Evolutionary conservation across 2,888 invertebrate species (phyloP).

Genomic region (Nymphalis polychloros): DNA sequence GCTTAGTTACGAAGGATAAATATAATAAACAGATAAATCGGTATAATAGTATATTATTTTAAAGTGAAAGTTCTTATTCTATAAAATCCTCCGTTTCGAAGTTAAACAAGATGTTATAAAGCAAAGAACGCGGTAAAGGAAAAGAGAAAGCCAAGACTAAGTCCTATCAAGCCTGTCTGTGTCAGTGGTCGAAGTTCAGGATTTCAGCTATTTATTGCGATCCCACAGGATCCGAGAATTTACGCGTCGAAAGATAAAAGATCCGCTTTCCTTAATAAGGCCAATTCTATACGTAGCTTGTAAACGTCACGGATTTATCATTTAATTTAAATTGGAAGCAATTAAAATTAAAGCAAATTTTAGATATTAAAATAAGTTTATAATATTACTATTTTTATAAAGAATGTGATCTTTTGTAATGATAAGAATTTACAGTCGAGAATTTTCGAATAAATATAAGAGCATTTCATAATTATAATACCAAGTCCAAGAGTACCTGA

Average conservation of each 20-base stretch:
- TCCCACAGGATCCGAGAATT: slow-evolving; percentile 71
- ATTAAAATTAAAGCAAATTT: too few relatives aligned
- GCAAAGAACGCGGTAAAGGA: slow-evolving; percentile 45
- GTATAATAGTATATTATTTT: not conserved
- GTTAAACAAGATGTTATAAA: slow-evolving; percentile 43
- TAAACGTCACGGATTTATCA: not conserved
- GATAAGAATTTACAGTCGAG: too few relatives aligned
- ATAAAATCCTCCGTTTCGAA: not conserved
- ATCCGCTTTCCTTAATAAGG: slow-evolving; percentile 35
- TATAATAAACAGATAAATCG: not conserved
- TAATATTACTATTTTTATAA: too few relatives aligned
- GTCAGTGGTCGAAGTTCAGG: slow-evolving; percentile 73
- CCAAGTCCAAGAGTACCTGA: too few relatives aligned
- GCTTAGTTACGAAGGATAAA: too few relatives aligned
- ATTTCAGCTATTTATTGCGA: slow-evolving; percentile 79
- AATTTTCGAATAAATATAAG: too few relatives aligned
- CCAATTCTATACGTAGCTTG: slow-evolving; percentile 9
- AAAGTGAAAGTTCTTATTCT: not conserved
- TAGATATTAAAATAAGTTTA: too few relatives aligned
- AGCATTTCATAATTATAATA: too few relatives aligned
- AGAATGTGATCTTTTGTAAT: too few relatives aligned
- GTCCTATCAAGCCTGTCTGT: slow-evolving; percentile 67
- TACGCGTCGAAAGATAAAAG: slow-evolving; percentile 72
- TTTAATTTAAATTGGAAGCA: too few relatives aligned
- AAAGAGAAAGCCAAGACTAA: slow-evolving; percentile 51